Base-by-base conservation (phyloP, 2,888 invertebrate species). In the Ennomos erosarius region DNA sequence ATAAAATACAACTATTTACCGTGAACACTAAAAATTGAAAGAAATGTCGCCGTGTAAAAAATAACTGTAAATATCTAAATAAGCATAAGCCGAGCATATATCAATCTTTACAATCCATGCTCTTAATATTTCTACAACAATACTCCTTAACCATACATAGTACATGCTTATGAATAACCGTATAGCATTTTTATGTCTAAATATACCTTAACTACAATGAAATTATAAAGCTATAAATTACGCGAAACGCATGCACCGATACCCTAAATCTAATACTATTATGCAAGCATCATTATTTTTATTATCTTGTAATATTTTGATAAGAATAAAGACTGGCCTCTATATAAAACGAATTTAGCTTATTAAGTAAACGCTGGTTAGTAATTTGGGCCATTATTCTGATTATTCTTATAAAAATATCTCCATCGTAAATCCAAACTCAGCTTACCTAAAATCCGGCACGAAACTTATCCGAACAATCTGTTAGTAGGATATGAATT, bases 371-470 rank as follows among this genome's bases (percentile, higher is more conserved):
- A 48, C 16, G 13, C 26, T 10, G 26, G 9, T 13, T 43, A 43
- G 6, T 26, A 26, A 26, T 26, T 40, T 10, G 45, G 0, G 5
- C 39, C n/a, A 9, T 35, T 36, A 44, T 5, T 26, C 6, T 26
- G 26, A 26, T 10, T 54, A 55, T 72, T 79, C 81, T 81, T 81
- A 82, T 81, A 79, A 78, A 81, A 84, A 81, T 73, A 79, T 75
- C 68, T 71, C 67, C 70, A 71, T 67, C 62, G 70, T 59, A 71
- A 81, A 79, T 73, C 71, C 61, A 82, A 85, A 82, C 62, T 71
- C 75, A 59, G 82, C 90, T 91, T 90, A 91, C 91, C 91, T 88
- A 90, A 81, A 76, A 69, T 87, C 87, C 88, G 66, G 78, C 71
- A 70, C 72, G 68, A 69, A 73, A 52, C 55, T 39, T 49, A 80